phyloP scores from a whole-genome alignment of 1,140 invertebrate species.

The Cherax quadricarinatus region DNA sequence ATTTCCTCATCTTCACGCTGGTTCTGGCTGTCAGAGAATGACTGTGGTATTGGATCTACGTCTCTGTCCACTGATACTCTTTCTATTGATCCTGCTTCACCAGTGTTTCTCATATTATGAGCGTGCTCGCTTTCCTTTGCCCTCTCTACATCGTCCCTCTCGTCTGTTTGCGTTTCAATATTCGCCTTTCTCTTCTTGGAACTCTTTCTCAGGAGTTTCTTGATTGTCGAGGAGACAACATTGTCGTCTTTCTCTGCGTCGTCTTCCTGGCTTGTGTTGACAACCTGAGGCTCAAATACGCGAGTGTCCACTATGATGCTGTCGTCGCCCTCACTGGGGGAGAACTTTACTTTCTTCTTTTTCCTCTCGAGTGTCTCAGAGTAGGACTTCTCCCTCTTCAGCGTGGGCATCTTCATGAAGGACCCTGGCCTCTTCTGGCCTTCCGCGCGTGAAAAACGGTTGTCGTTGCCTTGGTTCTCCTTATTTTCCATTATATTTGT shows the following conservation, averaged over 20 bases:
- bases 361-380: conserved; percentile 58
- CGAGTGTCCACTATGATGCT: conserved; percentile 52
- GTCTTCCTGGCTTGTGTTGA: not conserved
- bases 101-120: conserved; percentile 6
- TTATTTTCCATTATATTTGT: not conserved
- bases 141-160: conserved; percentile 12
- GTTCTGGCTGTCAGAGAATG: conserved; percentile 27
- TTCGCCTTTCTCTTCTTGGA: conserved; percentile 53
- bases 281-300: conserved; percentile 47
- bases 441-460: not conserved
- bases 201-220: conserved; percentile 55
- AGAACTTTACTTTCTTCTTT: conserved; percentile 63
- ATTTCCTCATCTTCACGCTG: not conserved
- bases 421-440: not conserved
- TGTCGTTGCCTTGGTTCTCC: not conserved
- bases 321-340: conserved; percentile 34
- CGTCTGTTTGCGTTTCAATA: conserved; percentile 63
- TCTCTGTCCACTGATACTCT: not conserved
- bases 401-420: conserved; percentile 46
- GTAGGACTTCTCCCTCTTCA: conserved; percentile 61
- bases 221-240: conserved; percentile 26
- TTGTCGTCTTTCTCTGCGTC: not conserved
- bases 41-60: not conserved
- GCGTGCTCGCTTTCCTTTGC: not conserved
- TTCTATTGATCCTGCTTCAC: not conserved